Conservation (phyloP, 1,140 invertebrate species). For the Eumaeus atala region DNA sequence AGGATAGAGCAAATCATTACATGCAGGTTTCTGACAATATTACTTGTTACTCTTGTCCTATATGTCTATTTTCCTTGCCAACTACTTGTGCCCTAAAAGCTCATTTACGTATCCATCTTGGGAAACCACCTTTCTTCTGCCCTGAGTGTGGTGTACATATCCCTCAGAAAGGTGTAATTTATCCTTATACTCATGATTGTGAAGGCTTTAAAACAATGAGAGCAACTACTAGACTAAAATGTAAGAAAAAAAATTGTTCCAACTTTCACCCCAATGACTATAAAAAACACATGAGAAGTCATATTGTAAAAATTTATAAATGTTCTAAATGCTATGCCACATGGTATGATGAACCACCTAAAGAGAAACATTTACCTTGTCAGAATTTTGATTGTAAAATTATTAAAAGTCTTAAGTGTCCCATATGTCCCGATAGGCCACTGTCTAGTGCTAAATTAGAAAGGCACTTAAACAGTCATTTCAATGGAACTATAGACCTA, state of each 20-base stretch:
- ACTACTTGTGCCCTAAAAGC: conserved; percentile 63
- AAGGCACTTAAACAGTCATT: conserved; percentile 46
- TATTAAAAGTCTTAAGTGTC: conserved; percentile 48
- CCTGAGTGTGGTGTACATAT: conserved; percentile 72
- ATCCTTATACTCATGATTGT: conserved; percentile 67
- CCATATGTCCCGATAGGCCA: conserved; percentile 47
- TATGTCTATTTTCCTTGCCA: conserved; percentile 67
- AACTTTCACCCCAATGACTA: conserved; percentile 61
- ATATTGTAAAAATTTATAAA: conserved; percentile 60
- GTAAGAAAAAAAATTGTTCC: conserved; percentile 52
- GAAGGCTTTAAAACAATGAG: conserved; percentile 71
- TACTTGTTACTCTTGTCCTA: conserved; percentile 36
- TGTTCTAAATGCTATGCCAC: conserved; percentile 55
- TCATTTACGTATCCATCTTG: conserved; percentile 67
- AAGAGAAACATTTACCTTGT: conserved; percentile 17
- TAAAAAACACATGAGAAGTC: conserved; percentile 59
- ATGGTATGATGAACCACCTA: conserved; percentile 12
- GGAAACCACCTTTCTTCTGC: conserved; percentile 63
- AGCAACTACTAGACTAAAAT: conserved; percentile 58
- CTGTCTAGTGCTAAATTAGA: conserved; percentile 40
- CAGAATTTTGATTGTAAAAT: conserved; percentile 10
- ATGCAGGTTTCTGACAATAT: conserved; percentile 40
- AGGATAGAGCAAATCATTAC: conserved; percentile 51
- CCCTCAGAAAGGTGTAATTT: conserved; percentile 31
- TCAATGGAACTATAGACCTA: conserved; percentile 15